Percentiles rank a stretch among this genome's conserved stretches.
phyloP scores from a whole-genome alignment of 1,140 invertebrate genomes.

The Bombyx mori region ASM3026992v2 NC_085110.1:6513501-6514000 shows the following conservation, averaged over 20 bases:
- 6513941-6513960: slow-evolving; percentile 71
- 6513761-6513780: slow-evolving; percentile 58
- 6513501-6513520: slow-evolving; percentile 39
- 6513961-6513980: slow-evolving; percentile 70
- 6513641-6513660: slow-evolving; percentile 55
- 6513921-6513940: slow-evolving; percentile 67
- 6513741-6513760: slow-evolving; percentile 66
- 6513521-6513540: slow-evolving; percentile 27
- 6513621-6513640: slow-evolving; percentile 48
- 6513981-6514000: slow-evolving; percentile 70
- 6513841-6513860: slow-evolving; percentile 68
- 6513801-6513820: slow-evolving; percentile 58
- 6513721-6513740: slow-evolving; percentile 65
- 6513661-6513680: slow-evolving; percentile 62
- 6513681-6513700: slow-evolving; percentile 66
- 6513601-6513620: slow-evolving; percentile 45
- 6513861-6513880: slow-evolving; percentile 69
- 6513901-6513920: slow-evolving; percentile 68
- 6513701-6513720: slow-evolving; percentile 71
- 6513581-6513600: slow-evolving; percentile 31
- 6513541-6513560: slow-evolving; percentile 35
- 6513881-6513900: slow-evolving; percentile 62
- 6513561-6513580: slow-evolving; percentile 52
- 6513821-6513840: slow-evolving; percentile 68
- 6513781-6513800: slow-evolving; percentile 61